Evolutionary conservation across 2,888 invertebrate genomes (phyloP).

Genomic region (Lissonota sp.): DNA sequence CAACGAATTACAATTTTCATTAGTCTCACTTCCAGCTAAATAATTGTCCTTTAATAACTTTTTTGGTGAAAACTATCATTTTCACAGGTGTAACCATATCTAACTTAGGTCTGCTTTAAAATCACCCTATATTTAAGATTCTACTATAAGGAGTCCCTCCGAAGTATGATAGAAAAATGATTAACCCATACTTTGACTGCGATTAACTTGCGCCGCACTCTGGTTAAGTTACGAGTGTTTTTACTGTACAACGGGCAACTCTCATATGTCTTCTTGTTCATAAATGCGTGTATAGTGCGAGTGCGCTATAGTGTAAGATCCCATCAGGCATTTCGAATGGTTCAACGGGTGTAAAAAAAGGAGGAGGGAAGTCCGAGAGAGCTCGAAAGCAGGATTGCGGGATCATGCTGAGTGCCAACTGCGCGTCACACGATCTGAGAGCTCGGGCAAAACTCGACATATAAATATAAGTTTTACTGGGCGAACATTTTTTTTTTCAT

Average conservation of each 20-base stretch:
- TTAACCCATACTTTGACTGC: no score
- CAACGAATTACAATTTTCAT: no score
- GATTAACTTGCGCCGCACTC: no score
- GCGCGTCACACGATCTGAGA: constrained; percentile 24
- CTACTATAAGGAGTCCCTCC: no score
- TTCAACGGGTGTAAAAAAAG: constrained; percentile 19
- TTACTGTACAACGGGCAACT: constrained; percentile 3
- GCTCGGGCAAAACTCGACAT: constrained; percentile 15
- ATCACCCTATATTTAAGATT: no score
- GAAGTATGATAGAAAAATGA: no score
- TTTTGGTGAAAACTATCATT: no score
- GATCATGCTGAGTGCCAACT: constrained; percentile 34
- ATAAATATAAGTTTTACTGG: constrained; percentile 24
- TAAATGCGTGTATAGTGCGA: background rate
- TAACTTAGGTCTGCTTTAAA: no score
- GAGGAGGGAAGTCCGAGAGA: constrained; percentile 5
- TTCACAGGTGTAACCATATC: no score
- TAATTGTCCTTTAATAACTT: no score
- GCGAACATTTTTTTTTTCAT: constrained; percentile 9
- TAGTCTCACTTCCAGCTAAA: no score
- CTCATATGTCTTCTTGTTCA: background rate
- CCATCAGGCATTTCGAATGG: constrained; percentile 31
- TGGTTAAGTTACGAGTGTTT: constrained; percentile 1
- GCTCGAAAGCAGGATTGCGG: constrained; percentile 41
- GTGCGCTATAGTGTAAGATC: constrained; percentile 2